Conservation (phyloP, 2,797 vertebrate genomes). For the Fistularia commersonii region DNA sequence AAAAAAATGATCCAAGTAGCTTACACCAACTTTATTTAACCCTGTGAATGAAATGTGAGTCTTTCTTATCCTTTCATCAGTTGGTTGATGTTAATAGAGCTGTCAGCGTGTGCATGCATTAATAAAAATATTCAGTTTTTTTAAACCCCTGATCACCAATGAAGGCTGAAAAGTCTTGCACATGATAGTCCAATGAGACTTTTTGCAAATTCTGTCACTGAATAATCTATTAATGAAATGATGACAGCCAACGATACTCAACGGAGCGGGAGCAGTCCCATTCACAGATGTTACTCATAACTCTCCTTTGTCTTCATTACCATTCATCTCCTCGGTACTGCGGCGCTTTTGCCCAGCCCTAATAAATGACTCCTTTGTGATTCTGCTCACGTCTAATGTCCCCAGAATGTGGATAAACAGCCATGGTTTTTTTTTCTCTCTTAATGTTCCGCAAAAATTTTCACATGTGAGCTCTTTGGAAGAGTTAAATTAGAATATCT, state of each 20-base stretch:
- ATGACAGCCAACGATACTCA: conserved; percentile 63
- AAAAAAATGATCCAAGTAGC: too few species aligned
- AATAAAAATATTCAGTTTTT: background rate
- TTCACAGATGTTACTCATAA: conserved; percentile 68
- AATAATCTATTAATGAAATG: conserved; percentile 60
- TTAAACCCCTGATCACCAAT: background rate
- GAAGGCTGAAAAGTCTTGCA: conserved; percentile 9
- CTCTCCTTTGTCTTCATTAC: conserved; percentile 67
- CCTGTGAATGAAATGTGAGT: too few species aligned
- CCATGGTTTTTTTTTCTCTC: conserved; percentile 32
- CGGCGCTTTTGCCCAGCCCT: conserved; percentile 22
- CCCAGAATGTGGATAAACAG: conserved; percentile 57
- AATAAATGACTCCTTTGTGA: conserved; percentile 57
- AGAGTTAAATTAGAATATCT: conserved; percentile 4
- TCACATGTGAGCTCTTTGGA: conserved; percentile 4
- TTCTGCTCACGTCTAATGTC: conserved; percentile 48
- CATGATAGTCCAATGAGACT: conserved; percentile 38
- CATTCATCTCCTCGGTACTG: conserved; percentile 46
- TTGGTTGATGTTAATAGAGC: too few species aligned
- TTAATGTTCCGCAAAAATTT: background rate
- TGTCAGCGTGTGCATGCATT: background rate
- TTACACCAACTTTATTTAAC: too few species aligned
- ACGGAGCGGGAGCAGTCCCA: conserved; percentile 41
- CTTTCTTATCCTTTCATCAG: background rate
- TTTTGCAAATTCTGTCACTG: conserved; percentile 53